Percentiles rank a stretch among this genome's conserved stretches.
Conservation (phyloP, 2,113 vertebrate species). For the Lepus europaeus region DNA sequence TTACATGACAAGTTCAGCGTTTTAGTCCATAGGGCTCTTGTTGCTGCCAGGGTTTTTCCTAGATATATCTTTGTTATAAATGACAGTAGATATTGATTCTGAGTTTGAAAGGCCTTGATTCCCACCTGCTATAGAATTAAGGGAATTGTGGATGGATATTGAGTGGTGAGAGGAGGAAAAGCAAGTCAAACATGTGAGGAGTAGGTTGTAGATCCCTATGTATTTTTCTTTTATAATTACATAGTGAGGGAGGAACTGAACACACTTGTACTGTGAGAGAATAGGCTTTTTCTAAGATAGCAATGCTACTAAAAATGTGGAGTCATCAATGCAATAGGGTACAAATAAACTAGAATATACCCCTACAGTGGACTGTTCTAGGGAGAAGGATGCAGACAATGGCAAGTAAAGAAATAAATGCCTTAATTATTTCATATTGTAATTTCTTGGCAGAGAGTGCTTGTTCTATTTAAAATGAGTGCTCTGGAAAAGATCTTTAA, state of each 20-base stretch:
- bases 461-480: not conserved
- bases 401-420: not conserved
- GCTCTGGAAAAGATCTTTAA: not conserved
- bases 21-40: not conserved
- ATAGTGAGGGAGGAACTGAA: not conserved
- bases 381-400: not conserved
- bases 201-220: not conserved
- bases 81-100: not conserved
- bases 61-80: constrained; percentile 24
- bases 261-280: not conserved
- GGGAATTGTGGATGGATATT: not conserved
- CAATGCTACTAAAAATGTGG: not conserved
- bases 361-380: not conserved
- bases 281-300: not conserved
- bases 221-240: not conserved
- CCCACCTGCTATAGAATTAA: not conserved
- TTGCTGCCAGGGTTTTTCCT: not conserved
- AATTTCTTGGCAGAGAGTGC: not conserved
- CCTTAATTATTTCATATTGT: not conserved
- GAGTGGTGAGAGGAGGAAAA: not conserved
- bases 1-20: not conserved
- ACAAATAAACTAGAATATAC: not conserved
- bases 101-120: not conserved
- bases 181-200: not conserved
- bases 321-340: not conserved